Base-by-base conservation (phyloP, 2,797 vertebrate genomes). In the Cichlasoma orientale region DNA sequence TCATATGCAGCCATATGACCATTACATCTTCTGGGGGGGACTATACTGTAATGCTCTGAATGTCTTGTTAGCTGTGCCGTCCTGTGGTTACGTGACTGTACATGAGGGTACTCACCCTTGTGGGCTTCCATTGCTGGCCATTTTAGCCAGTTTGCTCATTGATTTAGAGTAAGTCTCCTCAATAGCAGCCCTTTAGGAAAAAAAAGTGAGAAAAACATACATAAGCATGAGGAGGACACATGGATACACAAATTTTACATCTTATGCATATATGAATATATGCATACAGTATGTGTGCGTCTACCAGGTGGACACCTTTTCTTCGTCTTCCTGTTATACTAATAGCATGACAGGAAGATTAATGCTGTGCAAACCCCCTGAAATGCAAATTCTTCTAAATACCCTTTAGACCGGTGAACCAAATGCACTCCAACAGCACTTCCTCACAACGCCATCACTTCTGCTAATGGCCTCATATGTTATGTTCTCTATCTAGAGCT, bases 91-190 rank as follows among this genome's bases (percentile, higher is more conserved):
- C 19, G 44, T 19, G 38, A 7, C 2, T 0, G 3, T 1, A 79
- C 96, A 50, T 6, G 36, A 8, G 2, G 1, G 6, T 3, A 81
- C 96, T 95, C 86, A 99, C 98, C 98, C 98, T 82, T 96, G 91
- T 6, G 97, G 96, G 66, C 97, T 98, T 76, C 97, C 96, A 2
- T 97, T 98, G 78, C 96, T 96, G 6, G 97, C 98, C 84, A 98
- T 96, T 93, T 98, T 99, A 3, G 97, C 96, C 47, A 99, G 95
- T 91, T 99, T 99, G 63, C 93, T 96, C 98, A 99, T 98, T 1
- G 98, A 97, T 89, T 99, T 99, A 36, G 98, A 97, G 73, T 99
- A 99, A 12, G 96, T 96, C 92, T 99, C 98, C 87, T 99, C 98
- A 1, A 99, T 91, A 58, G 97, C 95, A 4, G 97, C 97, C 89